phyloP scores from a whole-genome alignment of 2,113 vertebrate species.

The Microcebus jonahi region DNA sequence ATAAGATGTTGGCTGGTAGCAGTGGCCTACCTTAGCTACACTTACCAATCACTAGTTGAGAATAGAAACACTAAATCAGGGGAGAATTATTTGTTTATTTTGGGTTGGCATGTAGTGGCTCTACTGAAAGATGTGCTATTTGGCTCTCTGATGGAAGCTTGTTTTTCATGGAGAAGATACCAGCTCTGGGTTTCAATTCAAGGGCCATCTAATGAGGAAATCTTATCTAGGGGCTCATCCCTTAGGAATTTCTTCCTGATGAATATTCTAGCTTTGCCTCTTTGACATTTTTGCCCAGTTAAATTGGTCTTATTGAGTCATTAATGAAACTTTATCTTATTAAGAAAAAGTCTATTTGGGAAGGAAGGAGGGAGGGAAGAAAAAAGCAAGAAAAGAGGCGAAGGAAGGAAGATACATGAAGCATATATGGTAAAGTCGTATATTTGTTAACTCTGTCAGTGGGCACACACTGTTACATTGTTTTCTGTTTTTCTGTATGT shows the following conservation, averaged over 20 bases:
- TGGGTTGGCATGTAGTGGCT: neutral
- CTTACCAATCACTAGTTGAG: neutral
- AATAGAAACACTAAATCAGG: neutral
- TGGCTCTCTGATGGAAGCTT: neutral
- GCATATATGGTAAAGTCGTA: neutral
- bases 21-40: neutral
- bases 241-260: constrained; percentile 10
- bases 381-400: neutral
- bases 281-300: neutral
- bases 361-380: neutral
- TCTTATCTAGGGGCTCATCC: neutral
- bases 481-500: neutral
- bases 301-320: neutral
- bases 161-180: neutral
- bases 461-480: neutral
- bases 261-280: neutral
- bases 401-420: neutral
- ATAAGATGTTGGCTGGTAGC: neutral
- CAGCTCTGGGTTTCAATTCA: neutral
- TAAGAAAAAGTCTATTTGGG: neutral
- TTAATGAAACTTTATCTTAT: constrained; percentile 2
- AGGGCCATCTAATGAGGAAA: neutral
- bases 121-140: neutral
- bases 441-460: neutral
- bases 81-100: neutral